These are phyloP conservation scores for Ficedula albicollis DNA, from an alignment of 2,797 vertebrate genomes.

Conservation along the genomic window DNA sequence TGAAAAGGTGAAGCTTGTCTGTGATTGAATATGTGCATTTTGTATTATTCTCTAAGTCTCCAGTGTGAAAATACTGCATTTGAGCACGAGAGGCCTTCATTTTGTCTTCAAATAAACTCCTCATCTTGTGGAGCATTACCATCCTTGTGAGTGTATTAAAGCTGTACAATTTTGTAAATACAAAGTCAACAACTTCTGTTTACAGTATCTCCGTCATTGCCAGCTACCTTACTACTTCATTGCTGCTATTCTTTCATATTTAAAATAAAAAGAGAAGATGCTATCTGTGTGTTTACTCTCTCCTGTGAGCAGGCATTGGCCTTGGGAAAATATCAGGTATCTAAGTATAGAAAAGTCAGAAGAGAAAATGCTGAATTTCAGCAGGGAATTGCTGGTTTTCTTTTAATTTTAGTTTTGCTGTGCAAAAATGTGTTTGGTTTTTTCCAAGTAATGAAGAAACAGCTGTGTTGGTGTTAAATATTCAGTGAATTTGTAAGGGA, in stretches of 20 bases:
- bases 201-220: not conserved
- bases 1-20: not conserved
- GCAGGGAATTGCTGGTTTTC: constrained; percentile 17
- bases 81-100: not conserved
- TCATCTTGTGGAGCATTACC: not conserved
- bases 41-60: not conserved
- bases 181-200: not conserved
- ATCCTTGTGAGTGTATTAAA: not conserved
- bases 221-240: not conserved
- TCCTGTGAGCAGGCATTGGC: not conserved
- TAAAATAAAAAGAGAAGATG: not conserved
- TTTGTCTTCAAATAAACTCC: not conserved
- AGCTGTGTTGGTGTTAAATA: constrained; percentile 54
- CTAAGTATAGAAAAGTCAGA: constrained; percentile 30
- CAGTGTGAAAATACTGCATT: not conserved
- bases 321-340: not conserved
- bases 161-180: not conserved
- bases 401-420: constrained; percentile 30
- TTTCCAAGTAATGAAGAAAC: not conserved
- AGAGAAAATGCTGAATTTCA: constrained; percentile 7
- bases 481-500: constrained; percentile 22
- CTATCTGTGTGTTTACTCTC: not conserved
- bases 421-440: not conserved
- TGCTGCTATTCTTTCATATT: not conserved
- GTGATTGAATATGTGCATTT: not conserved